Base-by-base conservation (phyloP, 2,113 vertebrate species). In the Nyctereutes procyonoides region DNA sequence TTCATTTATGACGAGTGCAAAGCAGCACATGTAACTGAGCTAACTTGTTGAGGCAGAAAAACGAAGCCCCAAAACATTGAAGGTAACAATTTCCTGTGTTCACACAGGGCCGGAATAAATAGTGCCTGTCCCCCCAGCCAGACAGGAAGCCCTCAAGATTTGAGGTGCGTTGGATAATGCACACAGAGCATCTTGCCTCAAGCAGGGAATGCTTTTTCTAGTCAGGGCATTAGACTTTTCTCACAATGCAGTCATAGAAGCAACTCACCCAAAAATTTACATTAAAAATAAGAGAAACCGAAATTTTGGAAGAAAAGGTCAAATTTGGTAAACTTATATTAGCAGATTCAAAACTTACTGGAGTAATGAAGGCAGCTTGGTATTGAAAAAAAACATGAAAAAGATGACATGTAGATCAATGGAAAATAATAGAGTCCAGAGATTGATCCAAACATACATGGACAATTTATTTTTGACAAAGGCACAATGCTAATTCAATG, bases 101-200 rank as follows among this genome's bases (percentile, higher is more conserved):
- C 28, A 30, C n/a, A 43, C n/a, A 24, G 51, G 56, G 9, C 63
- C 11, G 13, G 32, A 11, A 4, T 26, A 8, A 26, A 15, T 26
- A 8, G 12, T 24, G 14, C 22, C 8, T 24, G 3, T 26, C 30
- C n/a, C 20, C 48, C 12, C 7, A 62, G 53, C 69, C 9, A 16
- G 16, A 8, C 80, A 79, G 62, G 20, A 73, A 51, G 11, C 22
- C 12, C 26, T 28, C 43, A 2, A 26, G 48, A 55, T 17, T 38
- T 5, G 1, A 3, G 1, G 22, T 9, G 67, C 56, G 0, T 0
- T 38, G 38, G 19, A 2, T 24, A 1, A 19, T 3, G 14, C 17
- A 26, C 15, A n/a, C 20, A 28, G 55, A 55, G 55, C 4, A 11
- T 15, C n/a, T 55, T 43, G 5, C 28, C n/a, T 87, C n/a, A 56